A percentile compares a stretch with the other conserved stretches of the same genome.
phyloP scores from a whole-genome alignment of 92 coral and sea anemone species.

The Isaurus tuberculatus region DNA sequence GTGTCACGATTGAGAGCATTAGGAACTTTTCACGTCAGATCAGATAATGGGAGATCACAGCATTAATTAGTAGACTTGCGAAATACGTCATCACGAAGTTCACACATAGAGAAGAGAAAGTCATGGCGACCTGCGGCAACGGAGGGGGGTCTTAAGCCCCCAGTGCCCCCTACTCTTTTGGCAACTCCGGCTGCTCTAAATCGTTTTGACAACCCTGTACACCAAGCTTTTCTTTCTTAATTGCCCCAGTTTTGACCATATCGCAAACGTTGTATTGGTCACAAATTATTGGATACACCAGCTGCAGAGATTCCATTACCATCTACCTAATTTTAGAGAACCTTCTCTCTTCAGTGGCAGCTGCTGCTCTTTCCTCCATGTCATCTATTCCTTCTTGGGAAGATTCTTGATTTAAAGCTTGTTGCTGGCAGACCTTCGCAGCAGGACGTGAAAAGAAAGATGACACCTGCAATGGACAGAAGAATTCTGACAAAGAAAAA shows the following conservation, averaged over 20 bases:
- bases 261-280: conserved; percentile 18
- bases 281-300: conserved; percentile 21
- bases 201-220: no score
- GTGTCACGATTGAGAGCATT: no score
- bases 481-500: conserved; percentile 44
- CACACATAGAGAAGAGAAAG: no score
- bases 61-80: no score
- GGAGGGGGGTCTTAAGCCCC: no score
- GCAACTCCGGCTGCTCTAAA: no score
- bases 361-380: conserved; percentile 37
- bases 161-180: no score
- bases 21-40: no score
- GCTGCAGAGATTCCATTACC: conserved; percentile 43
- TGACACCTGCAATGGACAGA: conserved; percentile 43
- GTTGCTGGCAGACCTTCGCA: conserved; percentile 49
- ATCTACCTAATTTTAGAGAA: conserved; percentile 30
- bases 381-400: conserved; percentile 21
- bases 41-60: no score
- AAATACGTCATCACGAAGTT: no score
- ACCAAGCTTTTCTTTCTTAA: background rate
- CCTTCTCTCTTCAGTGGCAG: conserved; percentile 50
- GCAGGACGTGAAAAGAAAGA: conserved; percentile 53
- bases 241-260: background rate
- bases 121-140: no score
- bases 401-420: conserved; percentile 18